Base-by-base conservation (phyloP, 2,888 invertebrate species). In the Eudasyphora cyanicolor region DNA sequence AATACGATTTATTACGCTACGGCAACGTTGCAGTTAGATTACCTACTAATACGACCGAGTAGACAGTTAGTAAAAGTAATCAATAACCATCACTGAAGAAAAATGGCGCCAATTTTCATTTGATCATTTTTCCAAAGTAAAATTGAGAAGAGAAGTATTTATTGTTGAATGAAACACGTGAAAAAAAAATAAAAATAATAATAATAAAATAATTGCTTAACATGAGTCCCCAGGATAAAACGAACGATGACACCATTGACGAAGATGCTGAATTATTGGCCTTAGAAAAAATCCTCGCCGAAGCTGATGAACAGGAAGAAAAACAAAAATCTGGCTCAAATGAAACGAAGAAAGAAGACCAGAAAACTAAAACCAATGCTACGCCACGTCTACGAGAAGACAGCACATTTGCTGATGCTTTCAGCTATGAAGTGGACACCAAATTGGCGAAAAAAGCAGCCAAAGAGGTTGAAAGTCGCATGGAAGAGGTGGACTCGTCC, bases 401-500 rank as follows among this genome's bases (percentile, higher is more conserved):
- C 82, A 87, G 86, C 35, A 88, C 87, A n/a, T 91, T 91, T 82
- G 89, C 89, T 1, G 85, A 90, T 49, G 89, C 90, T 0, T 90
- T 91, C n/a, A 89, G 89, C 24, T 89, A 88, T n/a, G 89, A 89
- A 42, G 84, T 89, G 54, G 82, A 88, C 7, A 75, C 85, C 8
- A 64, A 86, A 7, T 54, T 76, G 1, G 76, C 64, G 2, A 78
- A 76, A 45, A 19, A 82, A 2, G 82, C 75, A 19, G 82, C 87
- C 3, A 75, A 76, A 8, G 69, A 74, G 14, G 74, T 79, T 17
- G 79, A 45, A 10, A 77, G 70, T 32, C 71, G 57, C n/a, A 76
- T 62, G 10, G 91, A 91, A 19, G 91, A 92, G 7, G 69, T 91
- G 7, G 96, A 97, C 90, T 96, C 96, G 0, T 97, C 97, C 0